phyloP scores from a whole-genome alignment of 2,113 vertebrate genomes.

The Phylloscopus whistleri region DNA sequence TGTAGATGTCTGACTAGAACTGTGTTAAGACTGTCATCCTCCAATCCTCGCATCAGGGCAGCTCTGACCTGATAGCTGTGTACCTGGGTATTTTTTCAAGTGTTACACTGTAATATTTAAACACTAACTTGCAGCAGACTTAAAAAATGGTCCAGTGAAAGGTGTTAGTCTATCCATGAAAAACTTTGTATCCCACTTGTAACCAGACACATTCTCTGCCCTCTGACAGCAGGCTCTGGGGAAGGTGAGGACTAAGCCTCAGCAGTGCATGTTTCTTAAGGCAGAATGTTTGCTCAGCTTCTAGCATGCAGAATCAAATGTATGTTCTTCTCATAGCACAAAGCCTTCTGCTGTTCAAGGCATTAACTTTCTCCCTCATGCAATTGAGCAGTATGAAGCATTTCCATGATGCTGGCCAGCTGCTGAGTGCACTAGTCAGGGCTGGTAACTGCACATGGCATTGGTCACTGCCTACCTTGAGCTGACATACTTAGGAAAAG shows the following conservation, averaged over 20 bases:
- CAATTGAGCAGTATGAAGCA: not conserved
- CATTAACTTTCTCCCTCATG: not conserved
- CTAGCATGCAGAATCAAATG: not conserved
- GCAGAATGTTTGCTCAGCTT: not conserved
- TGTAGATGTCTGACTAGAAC: not conserved
- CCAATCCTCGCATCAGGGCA: not conserved
- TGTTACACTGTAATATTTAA: not conserved
- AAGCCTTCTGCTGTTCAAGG: not conserved
- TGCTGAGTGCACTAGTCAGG: not conserved
- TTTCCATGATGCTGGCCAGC: not conserved
- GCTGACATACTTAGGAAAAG: not conserved
- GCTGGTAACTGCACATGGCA: not conserved
- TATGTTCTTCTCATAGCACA: not conserved
- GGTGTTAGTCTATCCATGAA: not conserved
- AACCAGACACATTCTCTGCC: not conserved
- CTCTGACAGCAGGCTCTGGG: not conserved
- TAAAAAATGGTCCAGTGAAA: not conserved
- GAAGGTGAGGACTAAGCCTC: not conserved
- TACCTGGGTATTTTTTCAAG: not conserved
- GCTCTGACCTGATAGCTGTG: not conserved
- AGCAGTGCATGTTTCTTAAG: not conserved
- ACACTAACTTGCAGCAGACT: not conserved
- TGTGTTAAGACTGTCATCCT: fast-evolving
- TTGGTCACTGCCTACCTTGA: not conserved
- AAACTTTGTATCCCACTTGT: not conserved